Base-by-base conservation (phyloP, 2,797 vertebrate species). In the Antrozous pallidus region DNA sequence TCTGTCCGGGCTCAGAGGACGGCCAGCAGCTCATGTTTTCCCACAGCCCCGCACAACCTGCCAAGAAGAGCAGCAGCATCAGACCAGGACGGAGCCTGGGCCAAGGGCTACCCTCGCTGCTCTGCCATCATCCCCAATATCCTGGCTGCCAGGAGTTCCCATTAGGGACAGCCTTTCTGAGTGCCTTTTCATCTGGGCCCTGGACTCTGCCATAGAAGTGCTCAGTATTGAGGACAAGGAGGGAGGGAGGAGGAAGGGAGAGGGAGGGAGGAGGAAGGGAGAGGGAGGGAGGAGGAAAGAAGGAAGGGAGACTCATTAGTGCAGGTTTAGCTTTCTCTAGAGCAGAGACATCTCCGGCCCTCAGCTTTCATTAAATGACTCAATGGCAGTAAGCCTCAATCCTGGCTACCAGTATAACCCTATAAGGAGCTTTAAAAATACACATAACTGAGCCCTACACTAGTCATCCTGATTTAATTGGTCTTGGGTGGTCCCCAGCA, bases 21-120 rank as follows among this genome's bases (percentile, higher is more conserved):
- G 98, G 98, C 99, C 99, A 99, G 97, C 99, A 99, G 93, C 98
- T 99, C 97, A 98, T 96, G 92, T 98, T 96, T 84, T 99, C 99
- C 99, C 99, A 99, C 97, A 98, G 98, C 89, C 98, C 98, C 69
- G 88, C 56, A 83, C 99, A 99, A 88, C 97, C 97, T 42, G 95
- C 36, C 51, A 79, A 3, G 61, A 89, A 84, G 38, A 97, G 20
- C 0, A 14, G 11, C 80, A 38, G 58, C 14, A 56, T 85, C 31
- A 83, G 86, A 42, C 20, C 9, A 42, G n/a, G 13, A 78, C 13
- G 36, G 26, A 5, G 6, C 0, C 0, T 4, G 42, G 42, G 42
- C 42, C 42, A 42, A 42, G 42, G 42, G 42, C 42, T 42, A 42
- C 42, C 42, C 42, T 9, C 5, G 42, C 4, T 7, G 10, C 6